Evolutionary conservation across 2,113 vertebrate genomes (phyloP).

Genomic region (Phalacrocorax aristotelis): DNA sequence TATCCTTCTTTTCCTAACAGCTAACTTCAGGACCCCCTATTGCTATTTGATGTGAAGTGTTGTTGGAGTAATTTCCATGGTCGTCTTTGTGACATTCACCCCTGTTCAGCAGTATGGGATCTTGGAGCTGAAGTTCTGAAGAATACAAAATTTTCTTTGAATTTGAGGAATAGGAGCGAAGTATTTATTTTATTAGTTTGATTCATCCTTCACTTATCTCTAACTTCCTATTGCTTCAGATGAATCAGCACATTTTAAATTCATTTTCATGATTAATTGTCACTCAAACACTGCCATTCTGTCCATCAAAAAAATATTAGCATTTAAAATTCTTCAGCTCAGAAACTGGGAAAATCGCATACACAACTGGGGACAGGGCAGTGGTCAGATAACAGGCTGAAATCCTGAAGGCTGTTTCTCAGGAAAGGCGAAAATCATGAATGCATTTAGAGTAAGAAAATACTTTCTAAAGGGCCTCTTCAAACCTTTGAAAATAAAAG

Average conservation of each 20-base stretch:
- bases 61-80: background rate
- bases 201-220: background rate
- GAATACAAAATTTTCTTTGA: background rate
- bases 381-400: background rate
- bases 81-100: background rate
- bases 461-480: background rate
- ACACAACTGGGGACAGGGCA: rapidly evolving
- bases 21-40: background rate
- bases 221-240: background rate
- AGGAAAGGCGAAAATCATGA: background rate
- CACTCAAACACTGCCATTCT: background rate
- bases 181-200: background rate
- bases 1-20: background rate
- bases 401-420: background rate
- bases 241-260: background rate
- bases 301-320: background rate
- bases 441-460: background rate
- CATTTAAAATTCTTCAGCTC: background rate
- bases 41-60: background rate
- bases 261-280: background rate
- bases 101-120: background rate
- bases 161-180: background rate
- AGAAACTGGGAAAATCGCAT: background rate
- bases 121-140: background rate
- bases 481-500: background rate